These are phyloP conservation scores for Chymomyza procnemis DNA, from an alignment of 2,888 invertebrate genomes.

Conservation along the genomic window DNA sequence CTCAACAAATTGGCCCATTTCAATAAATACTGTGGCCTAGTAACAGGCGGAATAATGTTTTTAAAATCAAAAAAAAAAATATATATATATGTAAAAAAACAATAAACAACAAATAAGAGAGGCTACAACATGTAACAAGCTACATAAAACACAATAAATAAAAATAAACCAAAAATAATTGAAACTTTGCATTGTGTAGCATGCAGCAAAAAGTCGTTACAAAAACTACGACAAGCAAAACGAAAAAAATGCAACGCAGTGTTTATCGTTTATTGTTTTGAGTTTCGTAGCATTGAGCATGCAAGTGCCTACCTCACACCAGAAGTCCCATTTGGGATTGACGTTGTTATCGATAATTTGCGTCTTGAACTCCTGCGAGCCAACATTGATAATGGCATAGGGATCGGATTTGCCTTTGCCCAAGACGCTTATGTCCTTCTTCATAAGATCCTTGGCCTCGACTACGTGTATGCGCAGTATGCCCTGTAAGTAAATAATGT, in stretches of 20 bases:
- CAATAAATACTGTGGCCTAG: constrained; percentile 78
- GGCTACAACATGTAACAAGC: constrained; percentile 19
- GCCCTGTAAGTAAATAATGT: constrained; percentile 84
- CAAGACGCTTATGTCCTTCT: constrained; percentile 94
- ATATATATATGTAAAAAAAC: constrained; percentile 51
- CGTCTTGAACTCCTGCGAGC: constrained; percentile 95
- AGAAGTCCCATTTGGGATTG: constrained; percentile 97
- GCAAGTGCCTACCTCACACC: constrained; percentile 91
- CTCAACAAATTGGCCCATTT: constrained; percentile 79
- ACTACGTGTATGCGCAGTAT: constrained; percentile 95
- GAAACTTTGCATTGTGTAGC: constrained; percentile 29
- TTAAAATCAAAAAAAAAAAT: constrained; percentile 55
- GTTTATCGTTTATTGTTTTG: constrained; percentile 2
- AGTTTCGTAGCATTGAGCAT: constrained; percentile 21
- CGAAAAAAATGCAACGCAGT: constrained; percentile 20
- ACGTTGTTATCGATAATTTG: constrained; percentile 95
- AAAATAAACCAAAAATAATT: constrained; percentile 11
- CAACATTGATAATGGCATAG: constrained; percentile 93
- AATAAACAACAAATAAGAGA: constrained; percentile 34
- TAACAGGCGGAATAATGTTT: constrained; percentile 46
- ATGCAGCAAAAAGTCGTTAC: constrained; percentile 54
- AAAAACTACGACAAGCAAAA: constrained; percentile 48
- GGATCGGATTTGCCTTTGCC: constrained; percentile 99
- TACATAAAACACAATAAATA: constrained; percentile 38
- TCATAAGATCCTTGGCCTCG: constrained; percentile 96